phyloP scores from a whole-genome alignment of 2,113 vertebrate genomes.

The Pseudois nayaur region DNA sequence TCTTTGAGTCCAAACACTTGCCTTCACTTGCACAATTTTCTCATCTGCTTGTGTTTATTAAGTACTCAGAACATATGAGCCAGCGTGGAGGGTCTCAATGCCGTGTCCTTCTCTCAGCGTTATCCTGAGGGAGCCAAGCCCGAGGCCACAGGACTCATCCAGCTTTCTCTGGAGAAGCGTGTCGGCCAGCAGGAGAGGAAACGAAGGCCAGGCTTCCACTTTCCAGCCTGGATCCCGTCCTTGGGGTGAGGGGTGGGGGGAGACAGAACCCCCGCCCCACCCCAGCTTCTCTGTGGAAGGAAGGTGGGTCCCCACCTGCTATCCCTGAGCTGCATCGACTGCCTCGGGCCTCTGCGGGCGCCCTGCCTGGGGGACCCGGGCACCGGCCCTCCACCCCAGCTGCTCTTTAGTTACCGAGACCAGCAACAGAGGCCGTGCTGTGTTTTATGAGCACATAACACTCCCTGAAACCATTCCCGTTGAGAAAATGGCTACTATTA shows the following conservation, averaged over 20 bases:
- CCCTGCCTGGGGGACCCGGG: accelerated
- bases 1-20: not conserved
- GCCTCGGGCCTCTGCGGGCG: accelerated
- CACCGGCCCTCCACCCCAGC: not conserved
- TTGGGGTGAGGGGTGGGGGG: accelerated
- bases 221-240: accelerated
- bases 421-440: not conserved
- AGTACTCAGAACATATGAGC: accelerated
- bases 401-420: slow-evolving; percentile 9
- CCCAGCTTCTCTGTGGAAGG: not conserved
- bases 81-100: not conserved
- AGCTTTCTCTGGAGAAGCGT: accelerated
- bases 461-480: slow-evolving; percentile 4
- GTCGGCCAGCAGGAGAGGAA: not conserved
- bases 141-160: accelerated
- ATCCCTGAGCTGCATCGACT: accelerated
- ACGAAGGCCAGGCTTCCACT: not conserved
- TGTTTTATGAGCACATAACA: slow-evolving; percentile 38
- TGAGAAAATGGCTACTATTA: slow-evolving; percentile 32
- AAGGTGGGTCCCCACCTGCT: not conserved
- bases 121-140: not conserved
- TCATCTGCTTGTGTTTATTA: not conserved
- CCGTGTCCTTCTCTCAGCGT: not conserved
- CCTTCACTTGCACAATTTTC: not conserved
- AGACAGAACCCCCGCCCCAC: accelerated